phyloP scores from a whole-genome alignment of 2,888 invertebrate genomes.

The Bimastos eiseni region DNA sequence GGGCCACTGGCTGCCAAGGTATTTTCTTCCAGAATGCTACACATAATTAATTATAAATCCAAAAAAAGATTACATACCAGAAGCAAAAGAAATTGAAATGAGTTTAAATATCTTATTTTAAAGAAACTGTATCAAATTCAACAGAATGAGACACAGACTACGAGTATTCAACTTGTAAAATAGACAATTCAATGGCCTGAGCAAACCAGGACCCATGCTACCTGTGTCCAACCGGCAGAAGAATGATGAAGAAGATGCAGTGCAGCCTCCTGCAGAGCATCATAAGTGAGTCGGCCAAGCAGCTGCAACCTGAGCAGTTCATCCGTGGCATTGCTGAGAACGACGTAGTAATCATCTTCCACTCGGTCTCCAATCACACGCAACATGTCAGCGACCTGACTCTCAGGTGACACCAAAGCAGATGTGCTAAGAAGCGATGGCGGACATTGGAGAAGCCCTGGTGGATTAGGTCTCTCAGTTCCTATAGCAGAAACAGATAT shows the following conservation, averaged over 20 bases:
- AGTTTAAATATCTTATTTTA: too few relatives aligned
- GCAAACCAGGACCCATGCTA: background rate
- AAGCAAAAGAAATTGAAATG: background rate
- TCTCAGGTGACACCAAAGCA: slow-evolving; percentile 19
- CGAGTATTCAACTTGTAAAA: background rate
- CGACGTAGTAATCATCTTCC: background rate
- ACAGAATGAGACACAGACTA: background rate
- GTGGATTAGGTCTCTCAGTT: background rate
- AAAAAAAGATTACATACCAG: background rate
- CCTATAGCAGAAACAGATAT: background rate
- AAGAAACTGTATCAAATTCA: background rate
- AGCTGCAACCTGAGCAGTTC: background rate
- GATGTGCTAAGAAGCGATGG: background rate
- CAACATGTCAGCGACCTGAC: slow-evolving; percentile 21
- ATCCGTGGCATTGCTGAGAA: background rate
- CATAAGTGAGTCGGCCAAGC: background rate
- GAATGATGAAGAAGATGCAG: slow-evolving; percentile 9
- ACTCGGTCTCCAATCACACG: slow-evolving; percentile 5
- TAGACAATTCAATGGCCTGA: background rate
- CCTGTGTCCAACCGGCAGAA: slow-evolving; percentile 16
- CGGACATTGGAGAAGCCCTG: background rate
- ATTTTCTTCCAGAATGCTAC: background rate
- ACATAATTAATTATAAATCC: background rate
- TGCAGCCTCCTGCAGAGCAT: background rate
- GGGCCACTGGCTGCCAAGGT: background rate